Conservation (phyloP, 2,888 invertebrate genomes). For the Ophion ellenae region DNA sequence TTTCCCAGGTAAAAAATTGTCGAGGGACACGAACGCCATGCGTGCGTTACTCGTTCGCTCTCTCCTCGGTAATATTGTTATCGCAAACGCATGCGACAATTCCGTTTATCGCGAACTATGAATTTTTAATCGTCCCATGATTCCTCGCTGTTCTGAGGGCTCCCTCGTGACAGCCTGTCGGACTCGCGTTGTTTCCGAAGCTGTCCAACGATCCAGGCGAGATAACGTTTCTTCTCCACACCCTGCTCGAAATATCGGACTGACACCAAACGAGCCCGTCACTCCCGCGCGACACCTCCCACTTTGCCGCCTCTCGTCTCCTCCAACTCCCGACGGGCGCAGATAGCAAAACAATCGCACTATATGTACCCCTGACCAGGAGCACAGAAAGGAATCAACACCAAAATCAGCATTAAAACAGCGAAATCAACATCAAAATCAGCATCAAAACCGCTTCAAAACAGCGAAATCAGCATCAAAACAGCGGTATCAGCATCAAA, state of each 20-base stretch:
- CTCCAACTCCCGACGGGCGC: neutral
- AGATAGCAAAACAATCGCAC: neutral
- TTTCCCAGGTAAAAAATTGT: slow-evolving; percentile 24
- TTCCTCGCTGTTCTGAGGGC: neutral
- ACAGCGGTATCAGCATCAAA: neutral
- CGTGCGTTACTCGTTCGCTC: slow-evolving; percentile 11
- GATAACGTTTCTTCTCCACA: neutral
- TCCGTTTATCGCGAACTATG: slow-evolving; percentile 60
- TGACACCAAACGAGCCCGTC: neutral
- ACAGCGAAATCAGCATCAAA: too few relatives aligned
- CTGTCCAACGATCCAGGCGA: slow-evolving; percentile 14
- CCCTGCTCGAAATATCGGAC: neutral
- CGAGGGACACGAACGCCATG: slow-evolving; percentile 25
- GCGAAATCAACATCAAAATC: neutral
- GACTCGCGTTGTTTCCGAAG: slow-evolving; percentile 32
- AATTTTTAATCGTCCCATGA: slow-evolving; percentile 52
- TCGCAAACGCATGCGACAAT: neutral
- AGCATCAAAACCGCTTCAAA: neutral
- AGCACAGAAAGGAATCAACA: neutral
- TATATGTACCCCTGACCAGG: neutral
- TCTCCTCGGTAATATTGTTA: neutral
- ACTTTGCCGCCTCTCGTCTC: neutral
- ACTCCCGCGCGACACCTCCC: neutral
- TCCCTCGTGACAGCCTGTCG: slow-evolving; percentile 36
- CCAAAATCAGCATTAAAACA: neutral